phyloP scores from a whole-genome alignment of 2,888 invertebrate species.

The Torymus texanus region DNA sequence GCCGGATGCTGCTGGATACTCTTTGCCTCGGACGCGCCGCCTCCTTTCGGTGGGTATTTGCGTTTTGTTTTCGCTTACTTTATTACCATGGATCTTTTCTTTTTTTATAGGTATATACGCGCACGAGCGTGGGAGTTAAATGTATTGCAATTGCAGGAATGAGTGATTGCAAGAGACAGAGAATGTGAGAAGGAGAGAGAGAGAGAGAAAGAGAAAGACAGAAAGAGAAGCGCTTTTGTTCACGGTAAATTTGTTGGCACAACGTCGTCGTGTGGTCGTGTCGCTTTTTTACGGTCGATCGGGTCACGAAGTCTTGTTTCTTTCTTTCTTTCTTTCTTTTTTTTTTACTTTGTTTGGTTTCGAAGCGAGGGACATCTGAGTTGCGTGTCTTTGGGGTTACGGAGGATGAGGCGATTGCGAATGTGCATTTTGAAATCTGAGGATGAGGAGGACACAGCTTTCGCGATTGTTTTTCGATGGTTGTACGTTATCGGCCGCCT shows the following conservation, averaged over 20 bases:
- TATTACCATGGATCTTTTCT: constrained; percentile 4
- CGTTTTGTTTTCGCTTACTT: constrained; percentile 17
- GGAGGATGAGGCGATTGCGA: too few species aligned
- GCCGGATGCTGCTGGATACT: constrained; percentile 52
- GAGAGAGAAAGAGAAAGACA: constrained; percentile 14
- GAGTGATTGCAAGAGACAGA: neutral
- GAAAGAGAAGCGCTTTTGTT: constrained; percentile 5
- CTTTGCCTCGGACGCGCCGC: neutral
- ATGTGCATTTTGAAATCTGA: too few species aligned
- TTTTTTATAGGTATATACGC: constrained; percentile 3
- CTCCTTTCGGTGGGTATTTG: constrained; percentile 25
- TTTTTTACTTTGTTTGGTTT: too few species aligned
- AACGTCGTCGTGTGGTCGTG: constrained; percentile 7
- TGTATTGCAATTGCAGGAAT: neutral
- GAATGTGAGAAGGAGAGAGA: neutral
- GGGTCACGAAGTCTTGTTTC: constrained; percentile 14
- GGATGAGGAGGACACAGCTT: too few species aligned
- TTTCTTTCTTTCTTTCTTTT: neutral
- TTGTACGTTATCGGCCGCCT: too few species aligned
- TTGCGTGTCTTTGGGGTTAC: too few species aligned
- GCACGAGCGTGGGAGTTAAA: neutral
- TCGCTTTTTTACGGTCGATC: neutral
- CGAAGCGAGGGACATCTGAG: too few species aligned
- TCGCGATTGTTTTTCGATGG: too few species aligned
- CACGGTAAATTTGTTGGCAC: constrained; percentile 29